These are phyloP conservation scores for Myanophis thanlyinensis DNA, from an alignment of 2,113 vertebrate genomes.

Conservation along the genomic window DNA sequence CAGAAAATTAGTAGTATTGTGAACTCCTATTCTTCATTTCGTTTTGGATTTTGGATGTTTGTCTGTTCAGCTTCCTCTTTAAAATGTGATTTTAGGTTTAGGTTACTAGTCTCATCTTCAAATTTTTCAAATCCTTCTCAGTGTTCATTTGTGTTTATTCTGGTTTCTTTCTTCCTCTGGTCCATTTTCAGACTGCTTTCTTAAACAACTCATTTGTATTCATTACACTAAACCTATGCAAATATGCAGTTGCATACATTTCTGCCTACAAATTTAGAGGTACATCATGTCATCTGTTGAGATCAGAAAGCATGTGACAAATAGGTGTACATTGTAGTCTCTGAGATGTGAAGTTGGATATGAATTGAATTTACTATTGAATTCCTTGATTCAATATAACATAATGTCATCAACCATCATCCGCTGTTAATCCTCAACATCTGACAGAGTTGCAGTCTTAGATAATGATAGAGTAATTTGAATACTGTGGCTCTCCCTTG, in stretches of 20 bases:
- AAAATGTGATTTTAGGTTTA: constrained; percentile 15
- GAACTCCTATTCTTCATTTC: constrained; percentile 29
- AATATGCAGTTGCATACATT: neutral
- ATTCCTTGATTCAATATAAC: neutral
- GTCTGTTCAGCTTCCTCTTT: constrained; percentile 38
- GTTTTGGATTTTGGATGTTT: constrained; percentile 27
- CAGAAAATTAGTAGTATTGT: constrained; percentile 25
- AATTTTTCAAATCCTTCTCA: neutral
- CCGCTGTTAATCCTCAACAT: neutral
- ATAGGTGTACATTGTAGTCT: neutral
- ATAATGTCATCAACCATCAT: neutral
- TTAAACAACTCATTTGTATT: neutral
- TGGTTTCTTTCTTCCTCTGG: constrained; percentile 9
- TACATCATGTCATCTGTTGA: neutral
- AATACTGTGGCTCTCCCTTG: neutral
- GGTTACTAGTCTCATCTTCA: neutral
- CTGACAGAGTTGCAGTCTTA: neutral
- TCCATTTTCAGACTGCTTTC: neutral
- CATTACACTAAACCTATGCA: neutral
- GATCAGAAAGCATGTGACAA: neutral
- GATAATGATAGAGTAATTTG: neutral
- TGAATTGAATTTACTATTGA: neutral
- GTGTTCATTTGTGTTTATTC: constrained; percentile 28
- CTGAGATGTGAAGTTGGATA: neutral
- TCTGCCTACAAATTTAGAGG: neutral